Conservation (phyloP, 2,888 invertebrate species). For the Folsomia manolachei region DNA sequence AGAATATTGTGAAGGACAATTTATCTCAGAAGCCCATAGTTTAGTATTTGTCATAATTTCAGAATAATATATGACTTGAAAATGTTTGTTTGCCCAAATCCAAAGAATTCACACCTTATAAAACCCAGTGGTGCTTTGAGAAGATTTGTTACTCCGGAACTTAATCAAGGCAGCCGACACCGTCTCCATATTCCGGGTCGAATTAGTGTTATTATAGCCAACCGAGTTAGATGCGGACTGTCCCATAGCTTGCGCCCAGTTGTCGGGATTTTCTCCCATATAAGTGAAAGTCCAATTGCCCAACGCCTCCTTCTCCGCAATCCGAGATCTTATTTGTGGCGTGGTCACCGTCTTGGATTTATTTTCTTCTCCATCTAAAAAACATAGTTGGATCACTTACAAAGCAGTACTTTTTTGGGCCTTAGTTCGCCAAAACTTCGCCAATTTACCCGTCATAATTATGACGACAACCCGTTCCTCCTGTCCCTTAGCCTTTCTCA, state of each 20-base stretch:
- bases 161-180: not conserved
- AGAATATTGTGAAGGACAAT: no score
- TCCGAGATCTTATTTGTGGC: not conserved
- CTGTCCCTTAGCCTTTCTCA: not conserved
- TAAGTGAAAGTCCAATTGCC: conserved; percentile 21
- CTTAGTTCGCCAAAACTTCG: not conserved
- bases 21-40: no score
- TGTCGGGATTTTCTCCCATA: conserved; percentile 19
- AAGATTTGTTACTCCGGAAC: no score
- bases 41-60: no score
- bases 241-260: not conserved
- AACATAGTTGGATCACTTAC: not conserved
- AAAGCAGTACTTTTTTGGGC: not conserved
- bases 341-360: not conserved
- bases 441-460: conserved; percentile 19
- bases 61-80: no score
- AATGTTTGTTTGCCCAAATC: no score
- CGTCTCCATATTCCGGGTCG: not conserved
- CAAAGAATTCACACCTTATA: no score
- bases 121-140: no score
- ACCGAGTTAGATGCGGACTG: not conserved
- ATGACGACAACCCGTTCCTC: conserved; percentile 8
- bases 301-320: not conserved
- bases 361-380: conserved; percentile 14
- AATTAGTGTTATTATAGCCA: not conserved